Base-by-base conservation (phyloP, 2,888 invertebrate species). In the Philhelius pedissequus region DNA sequence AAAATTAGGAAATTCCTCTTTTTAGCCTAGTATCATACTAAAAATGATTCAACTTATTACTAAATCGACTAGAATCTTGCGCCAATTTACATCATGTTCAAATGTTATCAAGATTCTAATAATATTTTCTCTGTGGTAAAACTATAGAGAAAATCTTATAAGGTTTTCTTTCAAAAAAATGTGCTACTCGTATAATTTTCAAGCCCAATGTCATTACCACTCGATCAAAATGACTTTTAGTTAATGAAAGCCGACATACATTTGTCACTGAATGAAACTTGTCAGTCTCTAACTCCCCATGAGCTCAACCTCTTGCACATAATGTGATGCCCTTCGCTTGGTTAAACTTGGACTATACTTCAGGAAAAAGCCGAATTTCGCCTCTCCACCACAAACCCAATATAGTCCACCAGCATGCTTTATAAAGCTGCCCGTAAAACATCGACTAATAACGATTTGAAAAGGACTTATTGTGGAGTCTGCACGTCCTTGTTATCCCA, bases 401-500 rank as follows among this genome's bases (percentile, higher is more conserved):
- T 20, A 50, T 50, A 32, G 54, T 32, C 20, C 20, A 0, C 8
- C 58, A 25, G 5, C 7, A 22, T 4, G 22, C 43, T 43, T 38
- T 18, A 40, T 15, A 22, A 32, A 64, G 27, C 38, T 62, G 38
- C 13, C 70, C 15, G 45, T 18, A 48, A 64, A 64, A 64, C 52
- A 70, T 52, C 43, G 30, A 58, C 66, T 56, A 60, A 40, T 56
- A 52, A 20, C 30, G 38, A 40, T 50, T 48, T 50, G 45, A 43
- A 76, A 66, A n/a, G 66, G 76, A 76, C 71, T 71, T 62, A 70
- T 76, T 82, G 71, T 60, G 52, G 76, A 81, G 40, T 66, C 64
- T 52, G 40, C 66, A 82, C 77, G 77, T 71, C 71, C 76, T 81
- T 76, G 70, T 76, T 40, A 81, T 40, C 64, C 66, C 58, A 68